These are phyloP conservation scores for Aurelia sp. DNA, from an alignment of 30 jellyfish, hydroid and myxozoan genomes.

Conservation along the genomic window DNA sequence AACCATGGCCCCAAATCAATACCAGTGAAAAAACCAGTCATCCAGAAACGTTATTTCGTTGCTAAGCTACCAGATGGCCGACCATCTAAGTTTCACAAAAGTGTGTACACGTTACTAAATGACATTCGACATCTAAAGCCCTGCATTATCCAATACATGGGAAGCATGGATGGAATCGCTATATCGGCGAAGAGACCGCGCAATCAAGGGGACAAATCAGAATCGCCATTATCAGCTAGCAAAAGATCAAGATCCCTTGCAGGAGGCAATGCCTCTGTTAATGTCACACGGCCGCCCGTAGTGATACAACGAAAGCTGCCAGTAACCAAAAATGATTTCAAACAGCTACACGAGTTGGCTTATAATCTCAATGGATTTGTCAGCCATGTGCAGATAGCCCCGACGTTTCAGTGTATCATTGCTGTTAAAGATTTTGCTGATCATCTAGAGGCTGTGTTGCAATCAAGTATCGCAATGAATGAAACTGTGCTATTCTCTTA, in stretches of 20 bases:
- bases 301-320: slow-evolving; percentile 40
- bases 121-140: slow-evolving; percentile 83
- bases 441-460: slow-evolving; percentile 72
- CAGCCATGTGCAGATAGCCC: slow-evolving; percentile 64
- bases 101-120: slow-evolving; percentile 67
- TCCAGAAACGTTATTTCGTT: slow-evolving; percentile 82
- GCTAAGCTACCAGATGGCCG: slow-evolving; percentile 89
- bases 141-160: slow-evolving; percentile 81
- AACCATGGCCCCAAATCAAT: slow-evolving; percentile 93
- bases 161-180: slow-evolving; percentile 68
- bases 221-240: neutral
- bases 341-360: slow-evolving; percentile 81
- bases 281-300: slow-evolving; percentile 9
- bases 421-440: slow-evolving; percentile 71
- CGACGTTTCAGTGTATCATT: slow-evolving; percentile 64
- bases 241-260: neutral
- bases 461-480: slow-evolving; percentile 13
- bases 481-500: slow-evolving; percentile 75
- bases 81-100: slow-evolving; percentile 85
- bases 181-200: slow-evolving; percentile 32
- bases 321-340: slow-evolving; percentile 64
- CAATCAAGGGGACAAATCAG: neutral
- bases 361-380: slow-evolving; percentile 70
- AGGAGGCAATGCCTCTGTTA: slow-evolving; percentile 26
- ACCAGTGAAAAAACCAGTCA: slow-evolving; percentile 81